Base-by-base conservation (phyloP, 2,888 invertebrate genomes). In the Philopedon plagiatum region DNA sequence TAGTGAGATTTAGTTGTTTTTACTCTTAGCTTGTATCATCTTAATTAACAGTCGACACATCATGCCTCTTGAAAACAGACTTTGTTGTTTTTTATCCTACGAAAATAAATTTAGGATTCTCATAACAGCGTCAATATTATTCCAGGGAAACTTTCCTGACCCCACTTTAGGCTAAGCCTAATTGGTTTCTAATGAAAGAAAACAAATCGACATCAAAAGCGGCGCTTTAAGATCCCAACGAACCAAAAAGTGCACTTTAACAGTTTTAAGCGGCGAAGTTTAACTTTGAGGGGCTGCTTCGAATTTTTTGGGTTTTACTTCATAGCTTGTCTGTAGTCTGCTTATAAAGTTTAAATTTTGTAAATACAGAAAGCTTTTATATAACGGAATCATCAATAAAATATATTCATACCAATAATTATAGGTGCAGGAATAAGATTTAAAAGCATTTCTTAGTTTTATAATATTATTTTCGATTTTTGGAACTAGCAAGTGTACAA, bases 171-270 rank as follows among this genome's bases (percentile, higher is more conserved):
- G 15, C 51, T 54, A 54, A 54, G 29, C 51, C 29, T 15, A 70
- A 70, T 70, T 70, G 64, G 58, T 58, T 58, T 70, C 64, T 70
- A 58, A 70, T 70, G 49, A 70, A 70, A 58, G 63, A 70, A 70
- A 64, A 69, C 69, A 69, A 70, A 64, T 57, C 64, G 18, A 57
- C 58, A 51, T 70, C 64, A 70, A 70, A 70, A 41, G 29, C 26
- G n/a, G n/a, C 5, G 44, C 60, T 67, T 58, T 70, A 39, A 58
- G 34, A 41, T 23, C 32, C 34, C 29, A 64, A 64, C 64, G 49
- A 70, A 49, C 32, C 56, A 56, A 41, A 51, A 67, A 67, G 34
- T 34, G 39, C 60, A 67, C 66, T 66, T 66, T 37, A 60, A 49
- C 60, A 54, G 51, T 51, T 67, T 67, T 49, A 64, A 60, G 67